Conservation (phyloP, 2,888 invertebrate genomes). For the Leptogaster cylindrica region DNA sequence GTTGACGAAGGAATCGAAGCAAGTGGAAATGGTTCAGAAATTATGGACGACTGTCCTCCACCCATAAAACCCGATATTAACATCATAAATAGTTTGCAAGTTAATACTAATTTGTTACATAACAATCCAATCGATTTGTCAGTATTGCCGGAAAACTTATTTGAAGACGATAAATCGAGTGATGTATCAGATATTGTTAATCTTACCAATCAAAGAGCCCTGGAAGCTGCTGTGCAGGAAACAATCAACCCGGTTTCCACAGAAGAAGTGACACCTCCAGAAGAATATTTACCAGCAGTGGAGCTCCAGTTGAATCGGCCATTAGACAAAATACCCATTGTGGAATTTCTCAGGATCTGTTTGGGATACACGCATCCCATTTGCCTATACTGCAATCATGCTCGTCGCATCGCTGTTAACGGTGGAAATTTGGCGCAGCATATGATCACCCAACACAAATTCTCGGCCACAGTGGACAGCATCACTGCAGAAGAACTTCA, state of each 20-base stretch:
- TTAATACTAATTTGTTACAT: too few relatives aligned
- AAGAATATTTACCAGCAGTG: conserved; percentile 64
- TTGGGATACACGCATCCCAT: conserved; percentile 71
- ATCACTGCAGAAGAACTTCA: conserved; percentile 77
- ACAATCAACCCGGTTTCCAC: too few relatives aligned
- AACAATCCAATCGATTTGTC: too few relatives aligned
- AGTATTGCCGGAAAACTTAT: too few relatives aligned
- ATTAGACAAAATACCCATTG: conserved; percentile 75
- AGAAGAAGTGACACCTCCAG: neutral
- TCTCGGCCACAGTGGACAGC: conserved; percentile 78
- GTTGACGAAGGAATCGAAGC: conserved; percentile 46
- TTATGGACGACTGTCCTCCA: too few relatives aligned
- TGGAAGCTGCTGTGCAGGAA: too few relatives aligned
- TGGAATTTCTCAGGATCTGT: conserved; percentile 76
- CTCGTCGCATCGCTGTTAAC: conserved; percentile 82
- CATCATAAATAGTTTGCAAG: too few relatives aligned
- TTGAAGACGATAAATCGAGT: too few relatives aligned
- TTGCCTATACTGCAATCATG: conserved; percentile 87
- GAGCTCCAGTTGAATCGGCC: conserved; percentile 78
- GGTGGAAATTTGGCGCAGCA: conserved; percentile 81
- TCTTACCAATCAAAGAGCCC: too few relatives aligned
- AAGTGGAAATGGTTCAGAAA: conserved; percentile 37
- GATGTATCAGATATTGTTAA: too few relatives aligned
- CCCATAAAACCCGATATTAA: neutral
- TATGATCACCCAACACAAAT: conserved; percentile 79